Evolutionary conservation across 2,113 vertebrate genomes (phyloP).

Genomic region (Hippocampus comes): DNA sequence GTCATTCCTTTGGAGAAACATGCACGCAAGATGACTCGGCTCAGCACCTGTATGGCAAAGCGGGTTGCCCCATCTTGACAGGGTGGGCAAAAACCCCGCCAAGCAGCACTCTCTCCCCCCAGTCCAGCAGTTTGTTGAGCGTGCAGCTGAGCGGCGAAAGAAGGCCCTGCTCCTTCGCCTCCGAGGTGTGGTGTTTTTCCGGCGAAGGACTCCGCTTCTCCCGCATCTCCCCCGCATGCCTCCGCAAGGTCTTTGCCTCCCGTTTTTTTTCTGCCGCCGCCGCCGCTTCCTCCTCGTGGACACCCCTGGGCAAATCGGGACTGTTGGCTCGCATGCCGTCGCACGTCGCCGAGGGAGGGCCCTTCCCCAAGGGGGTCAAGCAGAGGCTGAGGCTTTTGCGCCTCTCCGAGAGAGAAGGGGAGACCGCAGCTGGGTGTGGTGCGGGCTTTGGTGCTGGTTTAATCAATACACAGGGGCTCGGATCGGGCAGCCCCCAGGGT

Average conservation of each 20-base stretch:
- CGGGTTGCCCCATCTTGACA: constrained; percentile 66
- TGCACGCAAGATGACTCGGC: constrained; percentile 6
- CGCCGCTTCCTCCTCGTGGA: constrained; percentile 19
- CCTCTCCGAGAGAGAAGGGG: constrained; percentile 61
- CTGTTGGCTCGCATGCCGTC: not conserved
- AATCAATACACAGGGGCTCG: constrained; percentile 1
- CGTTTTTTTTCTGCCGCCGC: not conserved
- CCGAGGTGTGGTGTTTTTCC: constrained; percentile 9
- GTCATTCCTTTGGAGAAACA: constrained; percentile 17
- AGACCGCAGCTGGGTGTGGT: constrained; percentile 41
- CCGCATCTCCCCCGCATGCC: not conserved
- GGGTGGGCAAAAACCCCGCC: constrained; percentile 60
- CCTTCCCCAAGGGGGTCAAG: constrained; percentile 44
- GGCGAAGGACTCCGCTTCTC: not conserved
- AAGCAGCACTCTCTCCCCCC: constrained; percentile 71
- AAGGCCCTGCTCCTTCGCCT: constrained; percentile 35
- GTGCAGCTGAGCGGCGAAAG: constrained; percentile 64
- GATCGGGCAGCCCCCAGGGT: not conserved
- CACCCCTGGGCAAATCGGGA: not conserved
- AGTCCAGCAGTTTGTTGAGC: constrained; percentile 68
- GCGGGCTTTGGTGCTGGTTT: constrained; percentile 34
- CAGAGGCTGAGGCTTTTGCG: constrained; percentile 65
- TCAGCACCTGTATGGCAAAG: constrained; percentile 66
- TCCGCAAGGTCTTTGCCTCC: not conserved
- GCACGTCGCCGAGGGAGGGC: constrained; percentile 4